Evolutionary conservation across 2,888 invertebrate genomes (phyloP).

Genomic region (Agrilus biguttatus): DNA sequence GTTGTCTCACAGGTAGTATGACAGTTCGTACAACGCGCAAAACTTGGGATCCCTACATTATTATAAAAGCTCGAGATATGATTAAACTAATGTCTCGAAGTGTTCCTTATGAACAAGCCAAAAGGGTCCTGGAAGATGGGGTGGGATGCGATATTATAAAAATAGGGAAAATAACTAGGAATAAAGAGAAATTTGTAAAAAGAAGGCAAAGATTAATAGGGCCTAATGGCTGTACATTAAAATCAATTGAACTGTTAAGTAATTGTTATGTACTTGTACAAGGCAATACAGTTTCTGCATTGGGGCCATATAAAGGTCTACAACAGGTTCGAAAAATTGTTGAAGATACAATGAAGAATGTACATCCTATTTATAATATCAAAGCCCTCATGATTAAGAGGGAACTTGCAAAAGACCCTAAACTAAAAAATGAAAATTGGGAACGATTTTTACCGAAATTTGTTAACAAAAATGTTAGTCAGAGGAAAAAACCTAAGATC

Average conservation of each 20-base stretch:
- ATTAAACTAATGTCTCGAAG: conserved; percentile 89
- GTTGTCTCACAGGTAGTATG: conserved; percentile 51
- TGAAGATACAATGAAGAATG: conserved; percentile 95
- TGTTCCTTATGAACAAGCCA: conserved; percentile 94
- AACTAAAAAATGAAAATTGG: conserved; percentile 88
- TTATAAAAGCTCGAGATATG: conserved; percentile 91
- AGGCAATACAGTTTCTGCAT: conserved; percentile 90
- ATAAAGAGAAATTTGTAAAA: conserved; percentile 90
- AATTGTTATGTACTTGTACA: conserved; percentile 94
- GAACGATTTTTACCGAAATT: conserved; percentile 92
- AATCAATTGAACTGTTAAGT: conserved; percentile 90
- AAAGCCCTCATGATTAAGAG: conserved; percentile 95
- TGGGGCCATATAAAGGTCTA: conserved; percentile 91
- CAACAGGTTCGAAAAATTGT: conserved; percentile 79
- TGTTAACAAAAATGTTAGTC: conserved; percentile 70
- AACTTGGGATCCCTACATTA: conserved; percentile 97
- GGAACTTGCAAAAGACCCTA: conserved; percentile 87
- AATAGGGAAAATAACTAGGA: conserved; percentile 79
- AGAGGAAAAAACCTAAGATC: conserved; percentile 76
- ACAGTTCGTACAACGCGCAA: conserved; percentile 86
- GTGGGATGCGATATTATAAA: conserved; percentile 92
- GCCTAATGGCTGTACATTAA: conserved; percentile 94
- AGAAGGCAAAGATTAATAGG: conserved; percentile 89
- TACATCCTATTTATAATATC: conserved; percentile 97
- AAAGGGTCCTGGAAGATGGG: conserved; percentile 75